These are phyloP conservation scores for Cecropterus lyciades DNA, from an alignment of 1,140 invertebrate genomes.

Conservation along the genomic window DNA sequence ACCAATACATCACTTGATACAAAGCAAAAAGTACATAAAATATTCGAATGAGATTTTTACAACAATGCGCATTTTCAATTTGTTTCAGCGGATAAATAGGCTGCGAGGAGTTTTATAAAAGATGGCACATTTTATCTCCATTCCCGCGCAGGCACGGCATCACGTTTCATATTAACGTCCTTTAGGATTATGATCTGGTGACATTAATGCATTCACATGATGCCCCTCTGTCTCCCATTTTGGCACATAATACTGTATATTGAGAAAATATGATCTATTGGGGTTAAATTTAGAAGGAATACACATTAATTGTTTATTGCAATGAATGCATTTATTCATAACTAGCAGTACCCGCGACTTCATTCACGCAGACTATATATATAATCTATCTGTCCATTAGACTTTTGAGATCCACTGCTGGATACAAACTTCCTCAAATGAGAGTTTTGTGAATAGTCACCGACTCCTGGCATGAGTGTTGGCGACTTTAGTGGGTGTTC, in stretches of 20 bases:
- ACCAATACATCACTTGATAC: neutral
- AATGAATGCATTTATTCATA: too few relatives aligned
- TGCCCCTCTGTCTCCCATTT: constrained; percentile 25
- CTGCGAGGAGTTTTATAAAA: constrained; percentile 21
- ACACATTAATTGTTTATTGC: too few relatives aligned
- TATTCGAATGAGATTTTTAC: constrained; percentile 18
- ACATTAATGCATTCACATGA: constrained; percentile 62
- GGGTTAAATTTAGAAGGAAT: too few relatives aligned
- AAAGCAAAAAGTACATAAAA: constrained; percentile 1
- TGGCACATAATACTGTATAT: neutral
- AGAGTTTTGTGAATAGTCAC: too few relatives aligned
- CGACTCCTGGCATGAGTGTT: too few relatives aligned
- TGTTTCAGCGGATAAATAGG: constrained; percentile 16
- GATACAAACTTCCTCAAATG: too few relatives aligned
- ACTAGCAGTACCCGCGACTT: too few relatives aligned
- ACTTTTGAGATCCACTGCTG: too few relatives aligned
- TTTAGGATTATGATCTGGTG: constrained; percentile 46
- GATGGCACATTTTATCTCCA: constrained; percentile 43
- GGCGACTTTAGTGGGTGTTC: too few relatives aligned
- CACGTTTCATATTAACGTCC: constrained; percentile 61
- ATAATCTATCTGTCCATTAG: too few relatives aligned
- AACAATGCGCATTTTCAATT: constrained; percentile 18
- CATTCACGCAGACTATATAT: too few relatives aligned
- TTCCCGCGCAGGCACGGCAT: constrained; percentile 40
- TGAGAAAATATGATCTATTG: neutral